phyloP scores from a whole-genome alignment of 2,797 vertebrate species.

The Erithacus rubecula region DNA sequence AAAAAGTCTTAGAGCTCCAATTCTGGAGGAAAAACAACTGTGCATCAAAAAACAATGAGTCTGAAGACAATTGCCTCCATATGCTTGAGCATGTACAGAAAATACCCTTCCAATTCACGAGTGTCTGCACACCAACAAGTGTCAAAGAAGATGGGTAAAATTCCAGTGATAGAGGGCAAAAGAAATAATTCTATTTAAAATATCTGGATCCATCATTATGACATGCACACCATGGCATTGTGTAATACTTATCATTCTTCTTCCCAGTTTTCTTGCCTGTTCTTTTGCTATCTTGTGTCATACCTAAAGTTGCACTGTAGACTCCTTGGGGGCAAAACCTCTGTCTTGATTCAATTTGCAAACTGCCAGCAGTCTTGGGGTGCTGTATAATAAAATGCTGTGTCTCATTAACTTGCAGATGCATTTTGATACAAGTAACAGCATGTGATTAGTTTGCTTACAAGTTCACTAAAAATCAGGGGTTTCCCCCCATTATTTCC shows the following conservation, averaged over 20 bases:
- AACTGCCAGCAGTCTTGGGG: not conserved
- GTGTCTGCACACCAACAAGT: not conserved
- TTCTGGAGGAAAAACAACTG: not conserved
- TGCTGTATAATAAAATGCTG: not conserved
- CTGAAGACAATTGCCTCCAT: not conserved
- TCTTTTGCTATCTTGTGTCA: not conserved
- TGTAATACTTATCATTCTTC: not conserved
- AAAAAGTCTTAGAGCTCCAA: not conserved
- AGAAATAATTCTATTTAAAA: not conserved
- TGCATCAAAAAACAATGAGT: not conserved
- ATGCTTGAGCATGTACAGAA: not conserved
- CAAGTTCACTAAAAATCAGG: not conserved
- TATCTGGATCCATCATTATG: not conserved
- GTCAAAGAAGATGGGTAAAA: not conserved
- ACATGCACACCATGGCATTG: not conserved
- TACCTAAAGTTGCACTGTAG: not conserved
- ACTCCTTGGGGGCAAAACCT: not conserved
- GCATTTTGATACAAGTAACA: not conserved
- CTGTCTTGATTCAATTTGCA: not conserved
- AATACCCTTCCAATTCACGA: not conserved
- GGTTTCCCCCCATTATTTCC: rapidly evolving
- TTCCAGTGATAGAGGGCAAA: not conserved
- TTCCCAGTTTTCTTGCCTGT: not conserved
- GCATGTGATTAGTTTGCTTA: not conserved
- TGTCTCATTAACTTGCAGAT: not conserved